phyloP scores from a whole-genome alignment of 2,888 invertebrate genomes.

The Platypus cylindrus region DNA sequence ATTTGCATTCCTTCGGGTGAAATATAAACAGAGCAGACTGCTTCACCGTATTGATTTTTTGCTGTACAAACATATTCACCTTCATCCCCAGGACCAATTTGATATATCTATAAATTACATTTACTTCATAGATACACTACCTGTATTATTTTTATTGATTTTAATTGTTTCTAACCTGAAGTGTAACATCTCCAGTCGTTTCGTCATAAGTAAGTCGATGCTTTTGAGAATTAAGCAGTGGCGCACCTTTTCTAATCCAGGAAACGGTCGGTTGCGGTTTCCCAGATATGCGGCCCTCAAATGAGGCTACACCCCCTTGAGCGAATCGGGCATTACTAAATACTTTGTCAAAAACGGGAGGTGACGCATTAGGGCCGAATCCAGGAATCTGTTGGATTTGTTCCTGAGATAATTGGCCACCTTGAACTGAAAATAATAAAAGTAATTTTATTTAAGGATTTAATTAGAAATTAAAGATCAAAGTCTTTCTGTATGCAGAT shows the following conservation, averaged over 20 bases:
- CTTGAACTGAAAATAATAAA: slow-evolving; percentile 25
- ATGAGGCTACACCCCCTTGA: slow-evolving; percentile 85
- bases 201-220: slow-evolving; percentile 85
- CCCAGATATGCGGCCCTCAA: slow-evolving; percentile 83
- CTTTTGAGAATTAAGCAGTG: slow-evolving; percentile 72
- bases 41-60: slow-evolving; percentile 90
- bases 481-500: too few relatives aligned
- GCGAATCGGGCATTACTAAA: slow-evolving; percentile 91
- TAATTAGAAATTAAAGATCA: too few relatives aligned
- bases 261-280: slow-evolving; percentile 85
- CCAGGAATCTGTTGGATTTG: slow-evolving; percentile 38
- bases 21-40: slow-evolving; percentile 89
- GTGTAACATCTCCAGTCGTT: slow-evolving; percentile 62
- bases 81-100: slow-evolving; percentile 90
- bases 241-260: slow-evolving; percentile 80
- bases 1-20: slow-evolving; percentile 76
- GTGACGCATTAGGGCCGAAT: slow-evolving; percentile 65
- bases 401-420: slow-evolving; percentile 43
- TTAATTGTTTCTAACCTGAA: slow-evolving; percentile 31
- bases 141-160: background rate
- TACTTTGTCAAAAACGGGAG: slow-evolving; percentile 91
- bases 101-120: slow-evolving; percentile 82
- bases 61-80: slow-evolving; percentile 95
- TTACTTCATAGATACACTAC: slow-evolving; percentile 37
- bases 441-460: too few relatives aligned